A percentile compares a stretch with the other conserved stretches of the same genome.
Evolutionary conservation across 2,797 vertebrate genomes (phyloP).

Genomic region (Phataginus tetradactyla): DNA sequence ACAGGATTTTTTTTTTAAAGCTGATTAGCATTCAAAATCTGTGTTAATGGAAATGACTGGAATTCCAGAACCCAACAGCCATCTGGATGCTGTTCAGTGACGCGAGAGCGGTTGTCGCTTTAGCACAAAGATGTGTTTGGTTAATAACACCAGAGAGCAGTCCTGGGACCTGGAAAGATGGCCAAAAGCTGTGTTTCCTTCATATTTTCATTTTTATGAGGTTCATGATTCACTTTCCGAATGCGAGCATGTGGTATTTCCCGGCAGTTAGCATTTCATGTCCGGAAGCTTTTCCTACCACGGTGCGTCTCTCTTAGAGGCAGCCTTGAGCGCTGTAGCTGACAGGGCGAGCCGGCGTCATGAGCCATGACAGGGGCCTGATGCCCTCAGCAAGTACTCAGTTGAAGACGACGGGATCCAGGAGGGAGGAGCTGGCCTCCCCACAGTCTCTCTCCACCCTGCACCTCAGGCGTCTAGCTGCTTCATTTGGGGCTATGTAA

Average conservation of each 20-base stretch:
- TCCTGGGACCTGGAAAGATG: background rate
- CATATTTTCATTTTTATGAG: background rate
- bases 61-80: background rate
- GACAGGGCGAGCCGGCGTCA: no score
- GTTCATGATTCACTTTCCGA: background rate
- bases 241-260: background rate
- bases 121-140: background rate
- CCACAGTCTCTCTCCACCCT: no score
- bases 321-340: background rate
- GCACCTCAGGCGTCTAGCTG: background rate
- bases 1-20: background rate
- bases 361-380: no score
- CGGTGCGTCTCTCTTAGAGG: background rate
- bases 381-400: background rate
- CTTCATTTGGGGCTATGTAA: background rate
- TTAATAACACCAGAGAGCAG: accelerated
- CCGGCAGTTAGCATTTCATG: background rate
- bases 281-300: background rate
- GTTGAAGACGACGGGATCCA: background rate
- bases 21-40: constrained; percentile 26
- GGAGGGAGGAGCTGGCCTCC: background rate
- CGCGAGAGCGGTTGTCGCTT: background rate
- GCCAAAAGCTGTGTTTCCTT: background rate
- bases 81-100: background rate
- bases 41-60: background rate